phyloP scores from a whole-genome alignment of 1,140 invertebrate genomes.

The Achatina immaculata region DNA sequence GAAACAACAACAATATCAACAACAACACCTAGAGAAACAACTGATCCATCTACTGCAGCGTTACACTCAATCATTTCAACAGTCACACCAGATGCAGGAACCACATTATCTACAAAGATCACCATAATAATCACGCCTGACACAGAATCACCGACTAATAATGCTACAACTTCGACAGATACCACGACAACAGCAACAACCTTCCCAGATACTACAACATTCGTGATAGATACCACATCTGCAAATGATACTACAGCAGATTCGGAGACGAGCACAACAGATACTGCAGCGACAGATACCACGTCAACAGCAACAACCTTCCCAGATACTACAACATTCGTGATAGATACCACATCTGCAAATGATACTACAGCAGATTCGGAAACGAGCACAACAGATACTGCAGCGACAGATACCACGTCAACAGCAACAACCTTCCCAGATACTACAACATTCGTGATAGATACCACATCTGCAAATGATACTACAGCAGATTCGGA shows the following conservation, averaged over 20 bases:
- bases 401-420: background rate
- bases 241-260: background rate
- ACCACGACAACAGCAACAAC: background rate
- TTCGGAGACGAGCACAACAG: background rate
- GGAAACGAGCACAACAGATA: background rate
- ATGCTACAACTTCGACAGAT: too few relatives aligned
- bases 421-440: background rate
- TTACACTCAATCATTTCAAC: background rate
- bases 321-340: background rate
- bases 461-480: background rate
- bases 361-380: background rate
- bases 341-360: background rate
- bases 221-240: background rate
- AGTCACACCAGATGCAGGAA: background rate
- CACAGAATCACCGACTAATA: background rate
- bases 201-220: background rate
- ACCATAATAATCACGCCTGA: background rate
- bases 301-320: background rate
- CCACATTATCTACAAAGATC: background rate
- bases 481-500: background rate
- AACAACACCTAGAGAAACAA: too few relatives aligned
- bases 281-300: too few relatives aligned
- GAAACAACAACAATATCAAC: too few relatives aligned
- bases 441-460: background rate
- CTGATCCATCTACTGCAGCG: too few relatives aligned